Conservation (phyloP, 2,113 vertebrate species). For the Chlamydotis undulata region DNA sequence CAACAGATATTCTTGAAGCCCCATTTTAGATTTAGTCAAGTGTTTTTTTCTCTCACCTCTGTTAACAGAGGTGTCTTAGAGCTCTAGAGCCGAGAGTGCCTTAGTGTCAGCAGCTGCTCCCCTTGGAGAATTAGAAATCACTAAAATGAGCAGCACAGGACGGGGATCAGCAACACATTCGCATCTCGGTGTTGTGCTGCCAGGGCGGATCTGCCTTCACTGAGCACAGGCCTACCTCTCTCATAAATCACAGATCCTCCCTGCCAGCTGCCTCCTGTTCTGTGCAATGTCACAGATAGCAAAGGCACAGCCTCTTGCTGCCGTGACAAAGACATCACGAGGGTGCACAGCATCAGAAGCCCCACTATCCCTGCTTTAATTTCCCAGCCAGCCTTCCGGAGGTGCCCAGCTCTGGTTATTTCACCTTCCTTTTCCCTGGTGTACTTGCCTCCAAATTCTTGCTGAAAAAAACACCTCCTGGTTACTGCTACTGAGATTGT, state of each 20-base stretch:
- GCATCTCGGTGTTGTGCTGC: not conserved
- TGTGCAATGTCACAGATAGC: not conserved
- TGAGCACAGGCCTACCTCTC: not conserved
- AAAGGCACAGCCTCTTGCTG: not conserved
- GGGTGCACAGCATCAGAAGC: not conserved
- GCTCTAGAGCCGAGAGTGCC: not conserved
- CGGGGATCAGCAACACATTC: not conserved
- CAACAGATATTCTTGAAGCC: not conserved
- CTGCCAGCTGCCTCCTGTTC: not conserved
- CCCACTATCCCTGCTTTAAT: accelerated
- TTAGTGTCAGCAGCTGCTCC: not conserved
- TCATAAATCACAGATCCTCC: not conserved
- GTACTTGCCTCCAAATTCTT: not conserved
- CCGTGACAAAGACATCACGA: accelerated
- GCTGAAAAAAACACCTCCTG: not conserved
- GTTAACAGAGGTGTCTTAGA: not conserved
- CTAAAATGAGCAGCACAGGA: not conserved
- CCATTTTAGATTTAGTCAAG: not conserved
- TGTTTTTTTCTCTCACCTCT: accelerated
- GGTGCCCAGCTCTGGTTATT: not conserved
- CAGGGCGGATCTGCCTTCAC: not conserved
- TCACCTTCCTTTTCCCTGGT: not conserved
- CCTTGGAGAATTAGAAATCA: not conserved
- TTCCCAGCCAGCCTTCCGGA: not conserved
- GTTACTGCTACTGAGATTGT: not conserved